Percentiles rank a stretch among this genome's conserved stretches.
These are phyloP conservation scores for Cyanocitta stelleri DNA, from an alignment of 2,113 vertebrate species.

Conservation along the genomic window DNA sequence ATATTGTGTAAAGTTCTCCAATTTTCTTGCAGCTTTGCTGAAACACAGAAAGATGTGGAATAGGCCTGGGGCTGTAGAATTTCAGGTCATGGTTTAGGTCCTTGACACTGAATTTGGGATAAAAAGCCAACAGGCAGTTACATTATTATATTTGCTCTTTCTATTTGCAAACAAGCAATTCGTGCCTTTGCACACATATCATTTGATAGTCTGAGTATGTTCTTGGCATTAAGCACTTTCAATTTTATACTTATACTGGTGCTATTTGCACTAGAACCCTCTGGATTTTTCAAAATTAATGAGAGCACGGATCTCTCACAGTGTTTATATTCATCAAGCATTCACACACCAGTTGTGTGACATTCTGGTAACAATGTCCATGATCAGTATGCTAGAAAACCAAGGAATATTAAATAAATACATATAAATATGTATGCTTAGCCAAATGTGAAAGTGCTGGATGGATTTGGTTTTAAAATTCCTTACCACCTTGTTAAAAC, in stretches of 20 bases:
- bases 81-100: background rate
- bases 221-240: background rate
- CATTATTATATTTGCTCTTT: background rate
- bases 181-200: background rate
- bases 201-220: background rate
- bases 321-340: background rate
- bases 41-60: background rate
- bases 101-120: background rate
- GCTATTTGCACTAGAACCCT: background rate
- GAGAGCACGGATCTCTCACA: background rate
- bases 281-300: conserved; percentile 27
- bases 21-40: background rate
- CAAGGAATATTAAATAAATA: background rate
- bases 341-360: background rate
- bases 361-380: background rate
- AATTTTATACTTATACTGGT: background rate
- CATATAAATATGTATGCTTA: background rate
- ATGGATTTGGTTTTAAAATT: background rate
- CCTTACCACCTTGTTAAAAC: background rate
- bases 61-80: background rate
- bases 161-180: background rate
- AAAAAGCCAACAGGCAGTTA: background rate
- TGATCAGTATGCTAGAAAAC: background rate
- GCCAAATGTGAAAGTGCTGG: background rate
- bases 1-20: background rate